Conservation (phyloP, 1,140 invertebrate genomes). For the Magallana gigas region DNA sequence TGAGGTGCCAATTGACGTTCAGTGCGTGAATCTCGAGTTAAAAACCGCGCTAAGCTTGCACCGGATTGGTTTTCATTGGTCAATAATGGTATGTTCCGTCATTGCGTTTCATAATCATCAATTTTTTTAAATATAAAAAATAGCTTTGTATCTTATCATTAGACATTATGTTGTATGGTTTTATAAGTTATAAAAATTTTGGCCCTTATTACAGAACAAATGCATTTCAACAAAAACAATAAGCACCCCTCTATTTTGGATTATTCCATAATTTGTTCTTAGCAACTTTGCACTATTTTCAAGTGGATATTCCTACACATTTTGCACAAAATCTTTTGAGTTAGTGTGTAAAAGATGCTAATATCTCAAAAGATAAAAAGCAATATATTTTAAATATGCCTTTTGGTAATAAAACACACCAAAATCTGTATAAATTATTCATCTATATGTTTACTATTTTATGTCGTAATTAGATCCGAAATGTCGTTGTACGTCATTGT, state of each 20-base stretch:
- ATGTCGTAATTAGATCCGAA: constrained; percentile 54
- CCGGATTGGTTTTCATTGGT: background rate
- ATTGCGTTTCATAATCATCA: too few species aligned
- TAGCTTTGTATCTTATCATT: too few species aligned
- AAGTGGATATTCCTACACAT: background rate
- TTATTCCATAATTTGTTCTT: background rate
- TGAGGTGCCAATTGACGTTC: background rate
- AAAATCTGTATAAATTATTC: too few species aligned
- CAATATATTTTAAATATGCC: too few species aligned
- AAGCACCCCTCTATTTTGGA: constrained; percentile 1
- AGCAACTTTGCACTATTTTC: constrained; percentile 33
- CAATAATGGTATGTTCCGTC: background rate
- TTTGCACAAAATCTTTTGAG: too few species aligned
- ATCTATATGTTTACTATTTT: background rate
- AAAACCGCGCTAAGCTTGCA: background rate
- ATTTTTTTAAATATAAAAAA: too few species aligned
- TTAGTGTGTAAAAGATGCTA: too few species aligned
- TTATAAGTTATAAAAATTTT: background rate
- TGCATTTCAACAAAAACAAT: background rate
- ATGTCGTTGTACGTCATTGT: constrained; percentile 60
- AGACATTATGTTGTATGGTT: background rate
- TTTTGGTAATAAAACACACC: too few species aligned
- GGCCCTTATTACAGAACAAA: background rate
- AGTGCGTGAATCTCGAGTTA: background rate
- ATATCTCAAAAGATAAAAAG: too few species aligned